Conservation (phyloP, 2,888 invertebrate species). For the Drosophila fungiperda region DNA sequence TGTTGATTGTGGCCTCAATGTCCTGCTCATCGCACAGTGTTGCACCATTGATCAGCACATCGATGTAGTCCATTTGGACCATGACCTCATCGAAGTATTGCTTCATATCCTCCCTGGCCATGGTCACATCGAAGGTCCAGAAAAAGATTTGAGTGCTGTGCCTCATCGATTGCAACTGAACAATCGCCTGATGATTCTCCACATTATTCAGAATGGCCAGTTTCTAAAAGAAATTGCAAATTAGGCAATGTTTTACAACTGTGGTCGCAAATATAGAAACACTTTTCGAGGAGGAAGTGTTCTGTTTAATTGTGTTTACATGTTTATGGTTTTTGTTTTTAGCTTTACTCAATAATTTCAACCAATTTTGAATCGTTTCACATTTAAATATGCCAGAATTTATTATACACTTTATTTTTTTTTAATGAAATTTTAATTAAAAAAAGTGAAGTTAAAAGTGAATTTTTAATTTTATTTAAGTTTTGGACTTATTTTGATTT, state of each 20-base stretch:
- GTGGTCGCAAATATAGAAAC: not conserved
- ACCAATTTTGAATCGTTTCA: not conserved
- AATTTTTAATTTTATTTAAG: too few species aligned
- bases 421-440: not conserved
- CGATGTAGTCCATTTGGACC: constrained; percentile 77
- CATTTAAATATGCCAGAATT: not conserved
- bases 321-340: not conserved
- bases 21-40: constrained; percentile 72
- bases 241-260: not conserved
- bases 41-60: constrained; percentile 77
- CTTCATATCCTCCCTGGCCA: constrained; percentile 75
- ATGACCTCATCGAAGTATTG: constrained; percentile 76
- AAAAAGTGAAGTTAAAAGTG: too few species aligned
- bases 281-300: not conserved
- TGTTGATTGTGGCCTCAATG: constrained; percentile 68
- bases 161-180: constrained; percentile 63
- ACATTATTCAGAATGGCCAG: constrained; percentile 72
- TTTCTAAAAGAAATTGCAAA: constrained; percentile 61
- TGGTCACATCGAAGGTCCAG: constrained; percentile 76
- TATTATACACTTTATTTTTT: not conserved
- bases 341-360: not conserved
- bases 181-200: constrained; percentile 66
- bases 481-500: not conserved
- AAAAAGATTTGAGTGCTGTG: constrained; percentile 69
- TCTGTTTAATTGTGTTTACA: not conserved